phyloP scores from a whole-genome alignment of 92 coral and sea anemone species.

The Chrysogorgia sp. region DNA sequence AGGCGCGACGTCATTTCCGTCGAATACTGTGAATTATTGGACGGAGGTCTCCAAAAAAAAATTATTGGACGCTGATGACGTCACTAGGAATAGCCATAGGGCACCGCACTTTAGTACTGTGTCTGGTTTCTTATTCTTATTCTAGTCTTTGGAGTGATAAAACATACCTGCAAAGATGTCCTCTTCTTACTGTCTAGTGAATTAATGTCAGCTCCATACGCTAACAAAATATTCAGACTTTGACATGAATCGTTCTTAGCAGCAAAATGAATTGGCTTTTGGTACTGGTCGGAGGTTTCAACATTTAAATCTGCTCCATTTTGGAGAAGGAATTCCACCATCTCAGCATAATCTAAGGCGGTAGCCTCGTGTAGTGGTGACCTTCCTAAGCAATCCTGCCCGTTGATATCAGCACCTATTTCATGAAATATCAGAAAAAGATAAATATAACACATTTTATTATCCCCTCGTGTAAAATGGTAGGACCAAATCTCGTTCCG shows the following conservation, averaged over 20 bases:
- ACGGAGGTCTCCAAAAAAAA: no score
- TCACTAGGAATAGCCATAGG: no score
- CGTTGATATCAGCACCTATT: constrained; percentile 30
- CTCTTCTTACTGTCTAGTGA: constrained; percentile 33
- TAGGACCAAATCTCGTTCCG: no score
- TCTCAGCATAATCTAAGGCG: constrained; percentile 19
- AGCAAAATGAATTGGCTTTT: constrained; percentile 36
- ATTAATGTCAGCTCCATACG: constrained; percentile 37
- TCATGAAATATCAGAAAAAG: no score
- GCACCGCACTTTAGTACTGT: no score
- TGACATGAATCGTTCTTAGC: constrained; percentile 33
- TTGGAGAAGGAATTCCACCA: constrained; percentile 33
- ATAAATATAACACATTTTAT: no score
- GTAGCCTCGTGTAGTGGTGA: constrained; percentile 33
- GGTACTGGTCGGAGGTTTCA: constrained; percentile 7
- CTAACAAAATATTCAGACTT: constrained; percentile 8
- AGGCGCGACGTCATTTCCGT: no score
- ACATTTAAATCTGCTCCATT: constrained; percentile 31
- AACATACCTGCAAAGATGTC: constrained; percentile 31
- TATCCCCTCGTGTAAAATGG: no score
- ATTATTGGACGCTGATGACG: no score
- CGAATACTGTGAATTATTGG: no score
- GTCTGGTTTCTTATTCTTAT: no score
- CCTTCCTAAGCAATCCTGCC: constrained; percentile 26
- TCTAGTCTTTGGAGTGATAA: no score